Base-by-base conservation (phyloP, 2,888 invertebrate genomes). In the Polydrusus tereticollis region DNA sequence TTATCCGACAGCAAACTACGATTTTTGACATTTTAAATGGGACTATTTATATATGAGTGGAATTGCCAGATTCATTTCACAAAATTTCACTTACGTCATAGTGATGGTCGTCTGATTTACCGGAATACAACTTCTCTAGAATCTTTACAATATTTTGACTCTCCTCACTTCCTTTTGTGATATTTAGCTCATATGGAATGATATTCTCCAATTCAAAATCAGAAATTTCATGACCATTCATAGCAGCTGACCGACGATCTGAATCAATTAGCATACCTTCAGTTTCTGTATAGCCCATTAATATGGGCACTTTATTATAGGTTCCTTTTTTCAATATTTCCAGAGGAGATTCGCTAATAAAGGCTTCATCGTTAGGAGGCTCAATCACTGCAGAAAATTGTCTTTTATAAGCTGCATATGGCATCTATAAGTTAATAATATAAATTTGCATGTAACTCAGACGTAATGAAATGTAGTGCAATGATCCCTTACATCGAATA, bases 211-310 rank as follows among this genome's bases (percentile, higher is more conserved):
- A 55, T 52, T 77, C 70, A 18, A 68, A 69, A 8, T 36, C 33
- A n/a, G 62, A 45, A n/a, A 20, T n/a, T 36, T 12, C n/a, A 7
- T n/a, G 1, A 4, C 36, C 36, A 10, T 33, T 33, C 33, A 10
- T 33, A 16, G 41, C 41, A n/a, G 12, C n/a, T n/a, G 14, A 7
- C 7, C n/a, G n/a, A n/a, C n/a, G n/a, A n/a, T n/a, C n/a, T n/a
- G n/a, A n/a, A n/a, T n/a, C 81, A 33, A 78, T 76, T 10, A 83
- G 55, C 63, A 83, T 77, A 8, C 85, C 85, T 78, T 85, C 85
- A 55, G 80, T 77, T 8, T 76, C 69, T 8, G 74, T 83, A 45
- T 79, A 82, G 1, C 85, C 85, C 55, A 84, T 78, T 2, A 85
- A 79, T 16, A 84, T 69, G 1, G 85, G 85, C 7, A 85, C 82